Percentiles rank a stretch among this genome's conserved stretches.
These are phyloP conservation scores for Scrobipalpa costella DNA, from an alignment of 2,888 invertebrate genomes.

Conservation along the genomic window DNA sequence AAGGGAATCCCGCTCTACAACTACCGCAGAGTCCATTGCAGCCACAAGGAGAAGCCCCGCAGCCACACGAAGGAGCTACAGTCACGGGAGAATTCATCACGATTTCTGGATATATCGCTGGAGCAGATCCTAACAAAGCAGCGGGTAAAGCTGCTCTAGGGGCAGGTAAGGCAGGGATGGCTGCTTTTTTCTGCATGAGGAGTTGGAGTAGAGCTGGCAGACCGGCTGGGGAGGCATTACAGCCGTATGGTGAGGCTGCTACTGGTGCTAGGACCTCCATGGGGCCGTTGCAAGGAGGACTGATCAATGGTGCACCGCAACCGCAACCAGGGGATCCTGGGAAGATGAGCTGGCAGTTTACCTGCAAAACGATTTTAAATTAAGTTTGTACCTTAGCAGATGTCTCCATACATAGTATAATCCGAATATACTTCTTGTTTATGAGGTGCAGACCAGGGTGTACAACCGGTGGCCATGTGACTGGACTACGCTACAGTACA, in stretches of 20 bases:
- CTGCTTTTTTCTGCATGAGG: neutral
- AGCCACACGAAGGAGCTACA: conserved; percentile 3
- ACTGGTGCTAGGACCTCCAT: conserved; percentile 11
- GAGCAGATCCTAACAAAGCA: neutral
- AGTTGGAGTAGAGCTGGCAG: neutral
- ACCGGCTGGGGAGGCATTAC: neutral
- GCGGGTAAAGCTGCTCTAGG: conserved; percentile 1
- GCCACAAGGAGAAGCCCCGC: neutral
- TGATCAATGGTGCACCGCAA: conserved; percentile 7
- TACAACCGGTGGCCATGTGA: too few species aligned
- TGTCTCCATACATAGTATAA: too few species aligned
- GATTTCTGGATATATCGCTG: neutral
- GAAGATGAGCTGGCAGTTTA: conserved; percentile 14
- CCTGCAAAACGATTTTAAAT: conserved; percentile 21
- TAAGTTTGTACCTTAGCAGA: too few species aligned
- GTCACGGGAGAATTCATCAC: conserved; percentile 5
- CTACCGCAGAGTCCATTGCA: neutral
- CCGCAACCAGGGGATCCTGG: conserved; percentile 8
- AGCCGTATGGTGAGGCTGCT: neutral
- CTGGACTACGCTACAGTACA: too few species aligned
- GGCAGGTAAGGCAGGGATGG: neutral
- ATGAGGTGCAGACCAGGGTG: too few species aligned
- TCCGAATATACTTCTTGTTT: too few species aligned
- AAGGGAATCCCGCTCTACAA: conserved; percentile 25
- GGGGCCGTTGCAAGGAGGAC: conserved; percentile 15